These are phyloP conservation scores for Drosophila villosipedis DNA, from an alignment of 2,888 invertebrate genomes.

Conservation along the genomic window DNA sequence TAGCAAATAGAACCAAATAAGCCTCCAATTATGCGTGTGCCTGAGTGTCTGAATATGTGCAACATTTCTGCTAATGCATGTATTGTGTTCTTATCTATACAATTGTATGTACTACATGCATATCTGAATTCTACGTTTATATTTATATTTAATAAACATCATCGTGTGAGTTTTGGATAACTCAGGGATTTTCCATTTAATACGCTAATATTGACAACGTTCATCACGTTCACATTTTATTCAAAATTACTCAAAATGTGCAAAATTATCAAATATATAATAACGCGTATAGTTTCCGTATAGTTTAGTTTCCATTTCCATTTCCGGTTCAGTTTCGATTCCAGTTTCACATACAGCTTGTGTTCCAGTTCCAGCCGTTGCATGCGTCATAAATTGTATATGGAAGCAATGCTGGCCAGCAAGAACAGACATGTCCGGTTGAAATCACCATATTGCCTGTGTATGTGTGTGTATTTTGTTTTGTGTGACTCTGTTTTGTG, in stretches of 20 bases:
- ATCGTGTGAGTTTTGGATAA: neutral
- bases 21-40: conserved; percentile 8
- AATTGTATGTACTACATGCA: neutral
- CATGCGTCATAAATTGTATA: conserved; percentile 56
- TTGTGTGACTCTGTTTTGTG: conserved; percentile 36
- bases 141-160: neutral
- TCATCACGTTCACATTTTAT: neutral
- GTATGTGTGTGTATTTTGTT: conserved; percentile 18
- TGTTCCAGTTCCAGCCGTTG: conserved; percentile 28
- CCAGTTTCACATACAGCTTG: conserved; percentile 12
- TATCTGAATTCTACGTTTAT: neutral
- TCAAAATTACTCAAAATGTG: neutral
- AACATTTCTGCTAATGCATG: conserved; percentile 13
- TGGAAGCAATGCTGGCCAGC: conserved; percentile 37
- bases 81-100: neutral
- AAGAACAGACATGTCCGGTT: conserved; percentile 49
- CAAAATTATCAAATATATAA: neutral
- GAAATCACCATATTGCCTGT: conserved; percentile 39
- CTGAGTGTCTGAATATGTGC: conserved; percentile 14
- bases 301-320: conserved; percentile 5
- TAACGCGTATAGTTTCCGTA: too few species aligned
- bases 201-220: neutral
- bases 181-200: neutral
- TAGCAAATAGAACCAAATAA: neutral
- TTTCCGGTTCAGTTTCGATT: conserved; percentile 1